A percentile compares a stretch with the other conserved stretches of the same genome.
Evolutionary conservation across 2,113 vertebrate genomes (phyloP).

Genomic region (Trichomycterus rosablanca): DNA sequence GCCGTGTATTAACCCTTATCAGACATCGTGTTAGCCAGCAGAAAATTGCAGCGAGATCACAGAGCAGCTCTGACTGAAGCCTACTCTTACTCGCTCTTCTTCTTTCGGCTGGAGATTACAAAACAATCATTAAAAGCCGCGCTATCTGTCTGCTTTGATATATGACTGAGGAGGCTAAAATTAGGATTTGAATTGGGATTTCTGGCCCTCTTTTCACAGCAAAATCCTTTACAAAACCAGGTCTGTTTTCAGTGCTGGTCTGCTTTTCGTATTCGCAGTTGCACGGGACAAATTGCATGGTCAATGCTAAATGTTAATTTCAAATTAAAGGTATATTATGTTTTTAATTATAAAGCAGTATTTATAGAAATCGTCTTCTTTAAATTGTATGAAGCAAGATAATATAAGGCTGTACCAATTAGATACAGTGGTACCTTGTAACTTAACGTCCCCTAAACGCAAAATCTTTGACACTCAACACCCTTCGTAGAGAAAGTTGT

Average conservation of each 20-base stretch:
- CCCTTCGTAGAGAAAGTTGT: too few species aligned
- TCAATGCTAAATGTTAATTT: too few species aligned
- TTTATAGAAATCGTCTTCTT: too few species aligned
- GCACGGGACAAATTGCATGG: neutral
- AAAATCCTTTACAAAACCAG: neutral
- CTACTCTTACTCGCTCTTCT: slow-evolving; percentile 8
- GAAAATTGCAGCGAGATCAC: slow-evolving; percentile 49
- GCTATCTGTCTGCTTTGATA: slow-evolving; percentile 47
- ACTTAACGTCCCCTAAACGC: too few species aligned
- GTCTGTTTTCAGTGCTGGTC: neutral
- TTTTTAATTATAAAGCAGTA: too few species aligned
- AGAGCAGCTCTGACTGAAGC: slow-evolving; percentile 35
- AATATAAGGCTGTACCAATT: too few species aligned
- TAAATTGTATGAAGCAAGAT: too few species aligned
- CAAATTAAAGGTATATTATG: too few species aligned
- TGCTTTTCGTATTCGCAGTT: neutral
- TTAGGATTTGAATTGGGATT: slow-evolving; percentile 29
- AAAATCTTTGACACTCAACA: too few species aligned
- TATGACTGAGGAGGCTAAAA: slow-evolving; percentile 35
- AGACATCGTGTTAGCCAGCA: slow-evolving; percentile 26
- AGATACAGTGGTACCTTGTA: too few species aligned
- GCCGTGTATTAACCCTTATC: slow-evolving; percentile 53
- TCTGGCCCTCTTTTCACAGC: neutral
- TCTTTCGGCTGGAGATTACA: slow-evolving; percentile 44
- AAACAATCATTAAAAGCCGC: slow-evolving; percentile 47